These are phyloP conservation scores for human (Homo sapiens) DNA, from an alignment of 2,113 vertebrate genomes.

Conservation along the genomic window DNA sequence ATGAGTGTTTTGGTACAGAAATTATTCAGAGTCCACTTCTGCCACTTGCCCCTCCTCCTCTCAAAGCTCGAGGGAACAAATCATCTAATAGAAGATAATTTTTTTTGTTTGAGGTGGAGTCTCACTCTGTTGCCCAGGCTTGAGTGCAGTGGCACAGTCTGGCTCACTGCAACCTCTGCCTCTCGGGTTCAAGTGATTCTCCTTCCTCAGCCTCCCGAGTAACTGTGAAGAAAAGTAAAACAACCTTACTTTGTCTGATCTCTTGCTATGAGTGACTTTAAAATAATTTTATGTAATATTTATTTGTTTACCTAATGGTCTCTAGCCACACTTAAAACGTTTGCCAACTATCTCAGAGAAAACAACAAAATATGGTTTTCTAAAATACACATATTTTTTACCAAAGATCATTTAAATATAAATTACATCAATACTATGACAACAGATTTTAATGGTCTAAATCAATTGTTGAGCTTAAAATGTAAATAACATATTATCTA, in stretches of 20 bases:
- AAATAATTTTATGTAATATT: not conserved
- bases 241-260: not conserved
- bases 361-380: not conserved
- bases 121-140: too few relatives aligned
- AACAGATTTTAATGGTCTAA: not conserved
- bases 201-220: too few relatives aligned
- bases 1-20: not conserved
- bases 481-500: not conserved
- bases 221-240: not conserved
- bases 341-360: not conserved
- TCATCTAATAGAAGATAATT: not conserved
- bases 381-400: not conserved
- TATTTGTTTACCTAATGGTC: not conserved
- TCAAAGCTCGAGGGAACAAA: not conserved
- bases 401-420: not conserved
- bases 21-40: not conserved
- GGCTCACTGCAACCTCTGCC: too few relatives aligned
- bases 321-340: not conserved
- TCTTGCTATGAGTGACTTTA: not conserved
- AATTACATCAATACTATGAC: not conserved
- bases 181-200: too few relatives aligned
- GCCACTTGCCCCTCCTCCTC: rapidly evolving
- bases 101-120: too few relatives aligned
- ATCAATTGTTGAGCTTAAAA: not conserved
- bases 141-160: too few relatives aligned